Evolutionary conservation across 2,888 invertebrate genomes (phyloP).

Genomic region (Dendrolimus houi): DNA sequence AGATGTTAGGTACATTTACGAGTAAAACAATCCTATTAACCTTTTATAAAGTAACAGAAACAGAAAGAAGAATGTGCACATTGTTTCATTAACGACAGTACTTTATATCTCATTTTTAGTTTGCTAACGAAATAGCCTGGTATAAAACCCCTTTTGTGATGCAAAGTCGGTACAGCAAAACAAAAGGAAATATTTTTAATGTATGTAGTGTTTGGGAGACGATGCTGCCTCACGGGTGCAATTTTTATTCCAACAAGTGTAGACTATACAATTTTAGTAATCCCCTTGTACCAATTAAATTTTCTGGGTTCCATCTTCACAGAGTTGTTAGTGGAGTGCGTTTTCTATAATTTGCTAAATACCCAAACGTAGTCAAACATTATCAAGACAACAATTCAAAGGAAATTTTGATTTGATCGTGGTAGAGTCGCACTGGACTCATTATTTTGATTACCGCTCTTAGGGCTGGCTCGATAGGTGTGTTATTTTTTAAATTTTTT

Average conservation of each 20-base stretch:
- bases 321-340: background rate
- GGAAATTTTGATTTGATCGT: too few species aligned
- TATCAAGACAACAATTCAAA: too few species aligned
- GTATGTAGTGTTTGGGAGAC: background rate
- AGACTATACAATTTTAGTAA: constrained; percentile 27
- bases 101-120: background rate
- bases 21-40: too few species aligned
- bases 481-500: too few species aligned
- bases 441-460: too few species aligned
- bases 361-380: too few species aligned
- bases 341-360: too few species aligned
- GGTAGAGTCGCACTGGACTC: too few species aligned
- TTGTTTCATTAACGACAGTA: background rate
- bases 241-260: constrained; percentile 24
- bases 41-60: too few species aligned
- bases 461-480: too few species aligned
- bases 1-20: too few species aligned
- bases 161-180: background rate
- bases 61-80: background rate
- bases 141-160: background rate
- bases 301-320: constrained; percentile 6
- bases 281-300: constrained; percentile 30
- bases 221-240: constrained; percentile 19
- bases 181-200: background rate
- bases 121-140: background rate